These are phyloP conservation scores for Euplagia quadripunctaria DNA, from an alignment of 2,888 invertebrate genomes.

Conservation along the genomic window DNA sequence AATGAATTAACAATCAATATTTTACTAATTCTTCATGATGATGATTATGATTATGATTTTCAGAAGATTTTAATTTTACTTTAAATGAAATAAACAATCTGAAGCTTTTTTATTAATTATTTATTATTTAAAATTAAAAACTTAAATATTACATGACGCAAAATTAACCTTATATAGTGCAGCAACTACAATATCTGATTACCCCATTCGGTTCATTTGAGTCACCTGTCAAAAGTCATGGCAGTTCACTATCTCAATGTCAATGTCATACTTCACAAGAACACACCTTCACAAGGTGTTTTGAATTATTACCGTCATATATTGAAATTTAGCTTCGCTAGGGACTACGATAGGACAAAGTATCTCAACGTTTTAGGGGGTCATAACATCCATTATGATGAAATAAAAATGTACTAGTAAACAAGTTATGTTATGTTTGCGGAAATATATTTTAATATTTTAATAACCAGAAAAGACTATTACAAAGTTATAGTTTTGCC, in stretches of 20 bases:
- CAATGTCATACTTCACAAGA: conserved; percentile 23
- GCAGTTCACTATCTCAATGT: conserved; percentile 13
- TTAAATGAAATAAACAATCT: neutral
- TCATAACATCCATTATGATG: neutral
- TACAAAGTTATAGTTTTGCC: no score
- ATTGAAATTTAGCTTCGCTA: conserved; percentile 43
- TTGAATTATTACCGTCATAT: conserved; percentile 40
- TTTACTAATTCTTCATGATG: no score
- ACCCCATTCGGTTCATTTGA: neutral
- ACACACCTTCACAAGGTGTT: conserved; percentile 19
- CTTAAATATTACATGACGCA: neutral
- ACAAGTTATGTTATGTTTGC: neutral
- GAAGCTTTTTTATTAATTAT: neutral
- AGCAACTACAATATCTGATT: neutral
- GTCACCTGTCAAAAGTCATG: conserved; percentile 4
- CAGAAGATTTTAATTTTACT: no score
- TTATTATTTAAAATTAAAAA: neutral
- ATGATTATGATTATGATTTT: no score
- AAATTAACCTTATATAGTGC: neutral
- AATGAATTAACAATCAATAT: no score
- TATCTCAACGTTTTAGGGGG: conserved; percentile 4
- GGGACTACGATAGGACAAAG: conserved; percentile 1
- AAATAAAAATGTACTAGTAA: neutral
- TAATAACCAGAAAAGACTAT: neutral
- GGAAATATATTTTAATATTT: neutral